Base-by-base conservation (phyloP, 2,888 invertebrate species). In the Hydroisotoma schaefferi region DNA sequence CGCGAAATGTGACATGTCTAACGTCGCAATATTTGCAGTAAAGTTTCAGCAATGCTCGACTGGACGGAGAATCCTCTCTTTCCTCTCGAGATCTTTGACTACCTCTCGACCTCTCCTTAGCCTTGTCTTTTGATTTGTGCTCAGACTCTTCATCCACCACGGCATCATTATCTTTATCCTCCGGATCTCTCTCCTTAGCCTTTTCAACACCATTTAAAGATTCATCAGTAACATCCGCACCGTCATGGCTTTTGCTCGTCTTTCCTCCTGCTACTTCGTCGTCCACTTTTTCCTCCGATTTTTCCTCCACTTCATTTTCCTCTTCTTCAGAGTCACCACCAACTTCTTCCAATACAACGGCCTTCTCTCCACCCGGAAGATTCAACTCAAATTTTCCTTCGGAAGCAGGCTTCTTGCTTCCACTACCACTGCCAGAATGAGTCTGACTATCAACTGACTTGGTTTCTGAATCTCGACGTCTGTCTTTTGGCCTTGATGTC, bases 11-110 rank as follows among this genome's bases (percentile, higher is more conserved):
- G 22, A 72, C 65, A 55, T 68, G 68, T 6, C 67, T 59, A n/a
- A 68, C 58, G 55, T 68, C 62, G 38, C 72, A 72, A 51, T 69
- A 70, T 28, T 67, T 63, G 53, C 72, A 72, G 38, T 67, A 62
- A 15, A 72, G 53, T 55, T 69, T 72, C 23, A 72, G 43, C n/a
- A 72, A 57, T 12, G 69, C 63, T 52, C 60, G 28, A 40, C 57
- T 53, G 26, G 63, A 43, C 1, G 59, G 56, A 20, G 55, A 46
- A 18, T 40, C 49, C 37, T 57, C 63, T 5, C 38, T n/a, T 5
- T 60, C 66, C 22, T n/a, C n/a, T n/a, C n/a, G n/a, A n/a, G n/a
- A n/a, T n/a, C n/a, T n/a, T n/a, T 55, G 49, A 47, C 51, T 15
- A 37, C 22, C 18, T 37, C 29, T 8, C 10, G 20, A 4, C 26